Evolutionary conservation across 1,140 invertebrate genomes (phyloP), one percentile per base, ranked within the genome.

Genomic region (Tachypleus tridentatus): DNA sequence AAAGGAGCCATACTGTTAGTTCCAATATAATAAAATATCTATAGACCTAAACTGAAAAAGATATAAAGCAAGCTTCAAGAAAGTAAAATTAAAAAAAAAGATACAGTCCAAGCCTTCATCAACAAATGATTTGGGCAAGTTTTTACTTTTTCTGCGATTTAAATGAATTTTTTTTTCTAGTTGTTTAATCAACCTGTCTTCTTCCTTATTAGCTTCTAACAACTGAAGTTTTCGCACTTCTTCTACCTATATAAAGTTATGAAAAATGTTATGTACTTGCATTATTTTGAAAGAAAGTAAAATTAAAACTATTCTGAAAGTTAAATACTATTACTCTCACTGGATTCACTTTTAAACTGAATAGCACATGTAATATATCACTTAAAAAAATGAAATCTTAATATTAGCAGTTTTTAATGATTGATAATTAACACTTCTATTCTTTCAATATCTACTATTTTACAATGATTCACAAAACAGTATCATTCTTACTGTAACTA

Each of bases 71-170:
- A 51, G 51, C 63, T 63, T 54, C 61, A 64, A 49, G 63, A 63
- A 61, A 63, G 52, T 65, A 62, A 53, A 61, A 65, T 61, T 60
- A 10, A 61, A 62, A 51, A 10, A 64, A 75, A 86, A 82, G 82
- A 89, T 88, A 89, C 89, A 94, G 74, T 92, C 90, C 50, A 94
- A 78, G 3, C 91, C 91, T 82, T 93, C 91, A 61, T 81, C 78
- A 56, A 82, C 74, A 77, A 94, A 94, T 67, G 84, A 85, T 72
- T 87, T 87, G 5, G 89, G 87, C 53, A 88, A 79, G 61, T 80
- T 81, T 72, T 90, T 89, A 50, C 80, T 82, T 73, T 87, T 88
- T 58, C 80, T 81, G 71, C 88, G 90, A 64, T 92, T 88, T 4
- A 96, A 72, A 69, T 87, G 87, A 3, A 96, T 76, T 73, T 87